Base-by-base conservation (phyloP, 2,888 invertebrate genomes). In the Lycophotia porphyrea region DNA sequence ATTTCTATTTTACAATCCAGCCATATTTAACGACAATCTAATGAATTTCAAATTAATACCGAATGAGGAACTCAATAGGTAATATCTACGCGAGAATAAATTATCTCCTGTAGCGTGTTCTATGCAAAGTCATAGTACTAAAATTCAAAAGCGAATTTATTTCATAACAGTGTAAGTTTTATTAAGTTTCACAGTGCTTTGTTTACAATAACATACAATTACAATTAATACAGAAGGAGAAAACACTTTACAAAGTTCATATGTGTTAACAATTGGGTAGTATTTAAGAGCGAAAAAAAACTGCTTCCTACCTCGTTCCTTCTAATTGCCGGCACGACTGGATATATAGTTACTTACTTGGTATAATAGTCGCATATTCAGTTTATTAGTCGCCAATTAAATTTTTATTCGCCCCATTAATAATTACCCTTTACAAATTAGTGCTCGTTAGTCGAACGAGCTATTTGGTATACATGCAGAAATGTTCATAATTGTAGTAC, bases 11-110 rank as follows among this genome's bases (percentile, higher is more conserved):
- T 70, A 85, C 49, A 71, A 71, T 61, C 63, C 18, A 60, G 31
- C 47, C 39, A 61, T 76, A 71, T 73, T 71, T 74, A 31, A 66
- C n/a, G 74, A 63, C 72, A 73, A 73, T 69, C 64, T 80, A 74
- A 87, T 78, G 77, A 87, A 77, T 74, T 87, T 64, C 71, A 69
- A 86, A 71, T 73, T 61, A 81, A 81, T 31, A 67, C 34, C 52
- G 21, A 70, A 76, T 47, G 27, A 71, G 68, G 68, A 71, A 66
- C 39, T 68, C 21, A 11, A 15, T 34, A 11, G n/a, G 74, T 74
- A 71, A 74, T 67, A 71, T 44, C 24, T 42, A 31, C 9, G 39
- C 47, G 5, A 34, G 15, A 27, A 47, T 72, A 72, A 69, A 61
- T 75, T 61, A 66, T 71, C 61, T 42, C 5, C 13, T 44, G 69